These are phyloP conservation scores for Pinna nobilis DNA, from an alignment of 1,140 invertebrate genomes.

Conservation along the genomic window DNA sequence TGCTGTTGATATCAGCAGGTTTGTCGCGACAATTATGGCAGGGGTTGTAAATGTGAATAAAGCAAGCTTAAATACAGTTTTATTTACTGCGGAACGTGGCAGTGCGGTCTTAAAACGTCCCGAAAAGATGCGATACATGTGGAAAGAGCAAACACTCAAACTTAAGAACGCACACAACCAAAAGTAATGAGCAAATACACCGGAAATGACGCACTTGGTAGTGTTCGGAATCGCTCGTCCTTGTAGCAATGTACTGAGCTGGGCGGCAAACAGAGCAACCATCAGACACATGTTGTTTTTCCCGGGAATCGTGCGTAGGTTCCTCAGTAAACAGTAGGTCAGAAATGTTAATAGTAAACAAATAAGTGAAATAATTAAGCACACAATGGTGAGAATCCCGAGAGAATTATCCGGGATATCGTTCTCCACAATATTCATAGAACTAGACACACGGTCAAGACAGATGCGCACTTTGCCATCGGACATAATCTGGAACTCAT, in stretches of 20 bases:
- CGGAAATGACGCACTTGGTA: background rate
- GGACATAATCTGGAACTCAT: background rate
- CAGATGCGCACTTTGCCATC: background rate
- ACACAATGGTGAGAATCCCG: conserved; percentile 24
- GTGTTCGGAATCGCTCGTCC: background rate
- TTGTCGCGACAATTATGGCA: background rate
- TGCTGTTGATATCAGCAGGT: background rate
- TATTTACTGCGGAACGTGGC: background rate
- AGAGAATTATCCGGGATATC: background rate
- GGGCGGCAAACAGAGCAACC: conserved; percentile 49
- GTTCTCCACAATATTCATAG: background rate
- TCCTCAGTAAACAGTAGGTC: conserved; percentile 50
- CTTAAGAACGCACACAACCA: background rate
- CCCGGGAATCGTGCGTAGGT: conserved; percentile 55
- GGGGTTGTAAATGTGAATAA: background rate
- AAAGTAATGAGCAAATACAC: background rate
- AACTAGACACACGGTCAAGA: background rate
- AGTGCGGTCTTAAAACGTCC: background rate
- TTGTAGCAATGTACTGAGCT: conserved; percentile 20
- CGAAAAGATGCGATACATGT: background rate
- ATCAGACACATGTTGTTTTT: conserved; percentile 57
- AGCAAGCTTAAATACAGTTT: background rate
- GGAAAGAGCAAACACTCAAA: background rate
- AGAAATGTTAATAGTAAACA: conserved; percentile 50
- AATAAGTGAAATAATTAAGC: conserved; percentile 44